Evolutionary conservation across 92 coral and sea anemone species (phyloP).

Genomic region (Epizoanthus rinbou): DNA sequence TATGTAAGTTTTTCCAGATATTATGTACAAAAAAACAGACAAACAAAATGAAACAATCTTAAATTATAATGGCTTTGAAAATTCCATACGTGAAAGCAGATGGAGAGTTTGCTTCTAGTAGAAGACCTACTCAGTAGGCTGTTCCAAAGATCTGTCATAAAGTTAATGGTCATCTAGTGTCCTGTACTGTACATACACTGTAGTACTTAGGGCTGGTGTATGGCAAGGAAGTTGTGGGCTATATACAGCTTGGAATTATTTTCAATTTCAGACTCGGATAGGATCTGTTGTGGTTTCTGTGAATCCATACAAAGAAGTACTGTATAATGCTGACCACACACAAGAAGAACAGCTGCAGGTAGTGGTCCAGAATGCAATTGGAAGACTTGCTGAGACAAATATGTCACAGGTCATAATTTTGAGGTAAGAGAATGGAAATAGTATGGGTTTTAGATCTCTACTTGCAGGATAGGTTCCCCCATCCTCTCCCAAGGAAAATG

Average conservation of each 20-base stretch:
- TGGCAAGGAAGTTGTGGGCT: not conserved
- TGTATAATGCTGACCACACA: conserved; percentile 26
- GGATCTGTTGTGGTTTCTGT: conserved; percentile 79
- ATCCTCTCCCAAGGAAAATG: too few species aligned
- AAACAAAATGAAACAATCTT: not conserved
- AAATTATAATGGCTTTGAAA: too few species aligned
- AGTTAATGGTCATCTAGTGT: too few species aligned
- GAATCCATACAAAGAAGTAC: conserved; percentile 61
- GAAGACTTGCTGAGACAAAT: conserved; percentile 62
- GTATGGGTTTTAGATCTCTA: not conserved
- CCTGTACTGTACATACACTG: too few species aligned
- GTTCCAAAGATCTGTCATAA: too few species aligned
- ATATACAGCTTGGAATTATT: not conserved
- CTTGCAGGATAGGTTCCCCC: too few species aligned
- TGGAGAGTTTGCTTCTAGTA: too few species aligned
- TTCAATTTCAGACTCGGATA: conserved; percentile 57
- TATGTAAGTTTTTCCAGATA: conserved; percentile 70
- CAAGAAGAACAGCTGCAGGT: conserved; percentile 42
- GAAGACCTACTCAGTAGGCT: too few species aligned
- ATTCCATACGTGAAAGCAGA: too few species aligned
- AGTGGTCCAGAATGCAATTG: conserved; percentile 56
- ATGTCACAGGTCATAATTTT: conserved; percentile 83
- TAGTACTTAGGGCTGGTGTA: not conserved
- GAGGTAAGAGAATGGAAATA: conserved; percentile 50
- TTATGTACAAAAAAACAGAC: not conserved